A percentile compares a stretch with the other conserved stretches of the same genome.
These are phyloP conservation scores for Benthosema pterotum DNA, from an alignment of 2,797 vertebrate genomes.

Conservation along the genomic window DNA sequence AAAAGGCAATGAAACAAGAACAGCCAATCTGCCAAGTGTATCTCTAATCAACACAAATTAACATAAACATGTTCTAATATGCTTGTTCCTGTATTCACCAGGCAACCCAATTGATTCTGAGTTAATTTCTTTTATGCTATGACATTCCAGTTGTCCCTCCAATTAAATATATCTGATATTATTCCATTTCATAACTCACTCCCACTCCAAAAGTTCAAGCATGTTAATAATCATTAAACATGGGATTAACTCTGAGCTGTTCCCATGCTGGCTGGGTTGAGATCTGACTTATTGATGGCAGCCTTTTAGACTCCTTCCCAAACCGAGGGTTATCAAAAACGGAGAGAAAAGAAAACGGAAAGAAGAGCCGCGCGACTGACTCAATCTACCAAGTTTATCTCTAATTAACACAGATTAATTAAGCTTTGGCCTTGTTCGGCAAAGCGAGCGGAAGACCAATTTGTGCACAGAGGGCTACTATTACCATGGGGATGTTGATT, in stretches of 20 bases:
- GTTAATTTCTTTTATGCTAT: slow-evolving; percentile 18
- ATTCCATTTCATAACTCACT: slow-evolving; percentile 12
- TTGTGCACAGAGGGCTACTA: slow-evolving; percentile 57
- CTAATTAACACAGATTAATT: slow-evolving; percentile 77
- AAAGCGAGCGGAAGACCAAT: slow-evolving; percentile 65
- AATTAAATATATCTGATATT: not conserved
- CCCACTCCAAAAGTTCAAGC: slow-evolving; percentile 36
- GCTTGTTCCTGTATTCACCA: slow-evolving; percentile 21
- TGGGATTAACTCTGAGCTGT: slow-evolving; percentile 46
- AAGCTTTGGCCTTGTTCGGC: slow-evolving; percentile 63
- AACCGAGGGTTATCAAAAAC: slow-evolving; percentile 62
- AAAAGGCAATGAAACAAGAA: slow-evolving; percentile 39
- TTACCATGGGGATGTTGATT: slow-evolving; percentile 61
- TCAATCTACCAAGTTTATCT: slow-evolving; percentile 72
- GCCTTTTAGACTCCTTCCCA: slow-evolving; percentile 40
- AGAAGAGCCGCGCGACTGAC: slow-evolving; percentile 46
- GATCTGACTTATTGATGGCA: slow-evolving; percentile 38
- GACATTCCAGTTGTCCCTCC: slow-evolving; percentile 5
- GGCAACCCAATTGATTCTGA: slow-evolving; percentile 23
- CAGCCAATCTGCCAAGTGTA: slow-evolving; percentile 69
- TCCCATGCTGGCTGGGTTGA: slow-evolving; percentile 31
- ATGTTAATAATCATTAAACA: slow-evolving; percentile 58
- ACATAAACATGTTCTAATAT: slow-evolving; percentile 24
- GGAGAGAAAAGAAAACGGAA: slow-evolving; percentile 27
- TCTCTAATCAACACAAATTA: slow-evolving; percentile 72